Evolutionary conservation across 2,113 vertebrate species (phyloP), one percentile per base, ranked within the genome.

Genomic region (Herpetotheres cachinnans): DNA sequence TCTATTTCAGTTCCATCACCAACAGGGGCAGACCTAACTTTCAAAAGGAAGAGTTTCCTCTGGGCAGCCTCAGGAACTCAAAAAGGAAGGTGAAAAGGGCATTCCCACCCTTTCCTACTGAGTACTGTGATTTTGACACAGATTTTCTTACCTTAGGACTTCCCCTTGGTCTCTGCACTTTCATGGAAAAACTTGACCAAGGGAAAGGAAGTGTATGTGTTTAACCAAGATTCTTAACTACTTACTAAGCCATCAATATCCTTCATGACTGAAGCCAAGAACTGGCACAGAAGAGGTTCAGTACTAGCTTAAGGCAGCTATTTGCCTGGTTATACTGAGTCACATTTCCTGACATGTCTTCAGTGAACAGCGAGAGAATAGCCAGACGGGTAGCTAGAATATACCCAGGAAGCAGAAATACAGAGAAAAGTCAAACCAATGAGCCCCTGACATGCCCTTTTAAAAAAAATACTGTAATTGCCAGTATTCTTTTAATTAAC

Each of bases 81-180:
- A 85, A 89, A 66, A 85, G 92, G 71, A 89, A 93, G 95, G 94
- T 80, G 87, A 96, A 96, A 93, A 97, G 90, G 90, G 78, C 65
- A 79, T 69, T 89, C 54, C 44, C 44, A 58, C 47, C 50, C 69
- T 63, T 85, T n/a, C 25, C 50, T 30, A 44, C 7, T 9, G 32
- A 69, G 62, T 30, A 14, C 11, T 4, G 6, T 7, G 54, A 65
- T 70, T 94, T 93, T 59, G 38, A 92, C 80, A 85, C 15, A n/a
- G n/a, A 67, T 81, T 38, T 67, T 82, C 82, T 79, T 84, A 72
- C n/a, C 82, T 52, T 49, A 47, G 44, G 93, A 78, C 38, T 32
- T 80, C 38, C 38, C 47, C 32, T 58, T 56, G 13, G n/a, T 71
- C 46, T 76, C 25, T 78, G 59, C 32, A 52, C 21, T 67, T 71